Base-by-base conservation (phyloP, 2,797 vertebrate genomes). In the Chromobotia macracanthus region DNA sequence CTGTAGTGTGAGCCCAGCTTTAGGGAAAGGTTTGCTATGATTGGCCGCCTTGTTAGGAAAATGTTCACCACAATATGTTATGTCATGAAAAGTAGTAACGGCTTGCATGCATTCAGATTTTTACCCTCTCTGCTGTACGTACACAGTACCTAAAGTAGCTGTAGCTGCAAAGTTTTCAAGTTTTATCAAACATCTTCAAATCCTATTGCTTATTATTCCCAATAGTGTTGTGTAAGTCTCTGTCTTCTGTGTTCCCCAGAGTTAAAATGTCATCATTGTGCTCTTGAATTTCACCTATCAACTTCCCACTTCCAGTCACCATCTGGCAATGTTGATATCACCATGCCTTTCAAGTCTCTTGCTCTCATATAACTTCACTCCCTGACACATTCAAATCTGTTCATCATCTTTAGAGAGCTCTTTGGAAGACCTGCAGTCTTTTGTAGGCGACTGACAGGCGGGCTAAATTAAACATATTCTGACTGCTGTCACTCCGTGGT, bases 271-370 rank as follows among this genome's bases (percentile, higher is more conserved):
- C 81, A 82, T 86, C 82, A 75, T 81, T 88, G 85, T 74, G 56
- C 82, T 75, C 80, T 82, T 50, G 0, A 84, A 79, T 86, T 81
- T 75, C 81, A 87, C 88, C 88, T 90, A 89, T 91, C 90, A 89
- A 87, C 79, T 41, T 35, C 19, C 79, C 78, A 76, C 85, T 89
- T 87, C 87, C 86, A 88, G 85, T 75, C 85, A 28, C 86, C 89
- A 88, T 88, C 91, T 92, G 91, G 88, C 63, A 44, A 28, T 72
- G 86, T 86, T 89, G 91, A 92, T 91, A 91, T 77, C 77, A 51
- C 75, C 31, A 66, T 1, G 44, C 28, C 21, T 77, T 69, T 61
- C 72, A 80, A 80, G 65, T 81, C 51, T 74, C 41, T 76, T 76
- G 23, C 73, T 79, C 71, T 72, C 48, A 41, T 88, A 86, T 86